Conservation (phyloP, 2,888 invertebrate species). For the Machimus rusticus region DNA sequence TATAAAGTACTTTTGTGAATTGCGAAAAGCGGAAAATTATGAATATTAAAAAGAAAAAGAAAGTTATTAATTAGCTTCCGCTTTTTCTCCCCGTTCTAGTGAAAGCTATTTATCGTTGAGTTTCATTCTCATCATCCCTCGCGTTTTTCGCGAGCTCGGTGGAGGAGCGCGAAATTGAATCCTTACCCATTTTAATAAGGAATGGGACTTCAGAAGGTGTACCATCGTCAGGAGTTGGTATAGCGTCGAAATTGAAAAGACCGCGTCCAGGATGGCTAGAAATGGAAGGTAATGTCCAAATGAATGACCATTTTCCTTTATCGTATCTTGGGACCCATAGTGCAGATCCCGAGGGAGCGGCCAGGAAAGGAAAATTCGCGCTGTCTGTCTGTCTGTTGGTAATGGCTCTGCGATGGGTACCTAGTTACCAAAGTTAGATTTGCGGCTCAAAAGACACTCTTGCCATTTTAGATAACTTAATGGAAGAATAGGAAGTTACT, state of each 20-base stretch:
- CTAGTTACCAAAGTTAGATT: not conserved
- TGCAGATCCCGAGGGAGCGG: not conserved
- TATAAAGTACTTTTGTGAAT: not conserved
- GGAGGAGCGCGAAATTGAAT: not conserved
- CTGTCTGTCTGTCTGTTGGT: not conserved
- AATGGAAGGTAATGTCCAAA: not conserved
- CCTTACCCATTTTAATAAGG: not conserved
- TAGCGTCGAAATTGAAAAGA: not conserved
- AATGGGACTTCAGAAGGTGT: not conserved
- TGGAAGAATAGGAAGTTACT: not conserved
- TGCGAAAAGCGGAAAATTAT: not conserved
- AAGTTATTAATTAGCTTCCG: not conserved
- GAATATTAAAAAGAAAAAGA: not conserved
- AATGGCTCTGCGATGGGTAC: not conserved
- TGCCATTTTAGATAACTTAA: not conserved
- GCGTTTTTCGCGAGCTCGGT: not conserved
- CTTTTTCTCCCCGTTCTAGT: not conserved
- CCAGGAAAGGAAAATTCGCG: not conserved
- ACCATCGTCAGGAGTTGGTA: not conserved
- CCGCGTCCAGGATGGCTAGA: not conserved
- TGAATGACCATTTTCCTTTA: slow-evolving; percentile 23
- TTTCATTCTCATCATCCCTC: not conserved
- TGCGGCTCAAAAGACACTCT: not conserved
- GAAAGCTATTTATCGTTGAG: not conserved
- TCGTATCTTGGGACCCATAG: not conserved